Evolutionary conservation across 2,113 vertebrate genomes (phyloP), one percentile per base, ranked within the genome.

Genomic region (Phoenicopterus ruber): DNA sequence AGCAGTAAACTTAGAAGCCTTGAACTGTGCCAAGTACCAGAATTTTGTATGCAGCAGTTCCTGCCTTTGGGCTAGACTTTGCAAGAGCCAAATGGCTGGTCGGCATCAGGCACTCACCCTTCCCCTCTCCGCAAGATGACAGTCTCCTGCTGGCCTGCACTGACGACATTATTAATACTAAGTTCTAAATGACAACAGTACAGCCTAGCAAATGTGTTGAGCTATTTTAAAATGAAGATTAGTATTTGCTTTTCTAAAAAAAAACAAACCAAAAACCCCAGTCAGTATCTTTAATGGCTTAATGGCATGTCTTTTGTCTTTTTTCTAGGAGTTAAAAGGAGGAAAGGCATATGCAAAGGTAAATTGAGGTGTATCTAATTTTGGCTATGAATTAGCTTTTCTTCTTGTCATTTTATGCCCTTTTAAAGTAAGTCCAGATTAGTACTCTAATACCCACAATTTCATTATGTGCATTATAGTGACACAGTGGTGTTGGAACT

Each of bases 311-410:
- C 25, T 76, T 94, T 95, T 65, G 85, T 96, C 58, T 42, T 96
- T 81, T 91, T 96, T 62, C 50, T 95, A 99, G 99, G 99, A 99
- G 97, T 94, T 99, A 91, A 99, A 99, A 98, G 99, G 99, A 88
- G 99, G 99, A 91, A 99, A 99, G 96, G 94, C 98, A 5, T 99
- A 99, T 82, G 98, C 99, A 97, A 99, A 99, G 99, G 99, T 99
- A 99, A 98, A 74, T 36, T 38, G 42, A 92, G 34, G 59, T 78
- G 9, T 11, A 82, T 38, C 38, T 79, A 36, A 94, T 82, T 42
- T 77, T 86, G 38, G 49, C 32, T 72, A 47, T 21, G 31, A 87
- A 84, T 87, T 71, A 57, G 17, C 20, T 73, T 63, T 87, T 50
- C 19, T 96, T 83, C 44, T 70, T 84, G 34, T 38, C 6, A 42